Base-by-base conservation (phyloP, 2,888 invertebrate species). In the Geophilus truncorum region DNA sequence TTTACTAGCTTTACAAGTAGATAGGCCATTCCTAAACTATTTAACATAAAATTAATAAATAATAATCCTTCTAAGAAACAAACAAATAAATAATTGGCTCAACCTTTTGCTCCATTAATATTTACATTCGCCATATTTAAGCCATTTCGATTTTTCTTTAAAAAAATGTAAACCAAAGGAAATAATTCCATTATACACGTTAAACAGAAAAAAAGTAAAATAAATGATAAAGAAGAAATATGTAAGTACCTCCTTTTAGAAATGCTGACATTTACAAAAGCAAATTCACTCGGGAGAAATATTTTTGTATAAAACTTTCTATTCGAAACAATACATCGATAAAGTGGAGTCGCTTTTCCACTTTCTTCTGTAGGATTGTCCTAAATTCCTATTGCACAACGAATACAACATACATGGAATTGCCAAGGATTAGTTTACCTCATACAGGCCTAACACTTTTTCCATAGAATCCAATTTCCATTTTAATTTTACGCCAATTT, bases 11-110 rank as follows among this genome's bases (percentile, higher is more conserved):
- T 62, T 62, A 62, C 57, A 62, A 62, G 57, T 62, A 62, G 57
- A 62, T 62, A 62, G 57, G 57, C 57, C 57, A 62, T 62, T 62
- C 57, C 57, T 62, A 62, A n/a, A 62, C 57, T 62, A 62, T 62
- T 62, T 23, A 62, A 23, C n/a, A 62, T 23, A 62, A 40, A 62
- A 62, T 62, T 62, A 62, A 62, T 62, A 62, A 62, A 62, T 62
- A 62, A 62, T 23, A 62, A 21, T 62, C 21, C 57, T 62, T 62
- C 57, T 62, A n/a, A 40, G 40, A 40, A 40, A 62, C 57, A 23
- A 23, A 62, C 57, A 62, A 62, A 62, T 62, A 62, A 62, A 62
- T 62, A 62, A 23, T 62, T 62, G 57, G 57, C 57, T 62, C 21
- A 23, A n/a, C 23, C 57, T 23, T 62, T 62, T 62, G 57, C 21